Conservation (phyloP, 2,888 invertebrate genomes). For the Megamerina dolium region DNA sequence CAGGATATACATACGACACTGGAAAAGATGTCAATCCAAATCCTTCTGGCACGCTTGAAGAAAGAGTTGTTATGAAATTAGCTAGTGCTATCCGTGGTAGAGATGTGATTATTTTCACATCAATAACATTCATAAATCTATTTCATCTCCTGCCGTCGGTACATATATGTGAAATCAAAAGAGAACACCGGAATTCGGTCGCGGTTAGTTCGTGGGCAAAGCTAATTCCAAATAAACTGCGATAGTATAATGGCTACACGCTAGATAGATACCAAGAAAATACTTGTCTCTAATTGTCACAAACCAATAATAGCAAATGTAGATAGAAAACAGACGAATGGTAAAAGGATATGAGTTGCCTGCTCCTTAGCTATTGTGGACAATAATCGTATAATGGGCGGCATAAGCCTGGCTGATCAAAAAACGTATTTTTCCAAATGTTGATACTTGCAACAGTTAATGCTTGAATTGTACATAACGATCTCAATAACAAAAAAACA, state of each 20-base stretch:
- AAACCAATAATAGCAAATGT: background rate
- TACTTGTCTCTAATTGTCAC: background rate
- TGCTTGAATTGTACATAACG: no score
- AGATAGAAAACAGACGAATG: no score
- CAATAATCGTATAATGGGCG: no score
- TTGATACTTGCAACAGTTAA: no score
- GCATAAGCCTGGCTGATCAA: no score
- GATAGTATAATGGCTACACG: no score
- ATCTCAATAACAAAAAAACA: no score
- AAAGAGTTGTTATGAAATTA: slow-evolving; percentile 1
- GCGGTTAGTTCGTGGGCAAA: slow-evolving; percentile 2
- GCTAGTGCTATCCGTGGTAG: slow-evolving; percentile 1
- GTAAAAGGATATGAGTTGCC: no score
- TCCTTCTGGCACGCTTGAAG: background rate
- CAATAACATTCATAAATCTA: slow-evolving; percentile 1
- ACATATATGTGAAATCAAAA: slow-evolving; percentile 3
- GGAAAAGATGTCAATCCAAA: background rate
- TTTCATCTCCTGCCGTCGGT: background rate
- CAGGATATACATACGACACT: background rate
- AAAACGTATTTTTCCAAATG: no score
- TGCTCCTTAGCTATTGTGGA: no score
- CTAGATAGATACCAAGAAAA: background rate
- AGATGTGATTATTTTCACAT: slow-evolving; percentile 1
- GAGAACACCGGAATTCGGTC: background rate
- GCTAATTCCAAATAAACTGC: no score